phyloP scores from a whole-genome alignment of 2,113 vertebrate genomes.

The Cariama cristata region DNA sequence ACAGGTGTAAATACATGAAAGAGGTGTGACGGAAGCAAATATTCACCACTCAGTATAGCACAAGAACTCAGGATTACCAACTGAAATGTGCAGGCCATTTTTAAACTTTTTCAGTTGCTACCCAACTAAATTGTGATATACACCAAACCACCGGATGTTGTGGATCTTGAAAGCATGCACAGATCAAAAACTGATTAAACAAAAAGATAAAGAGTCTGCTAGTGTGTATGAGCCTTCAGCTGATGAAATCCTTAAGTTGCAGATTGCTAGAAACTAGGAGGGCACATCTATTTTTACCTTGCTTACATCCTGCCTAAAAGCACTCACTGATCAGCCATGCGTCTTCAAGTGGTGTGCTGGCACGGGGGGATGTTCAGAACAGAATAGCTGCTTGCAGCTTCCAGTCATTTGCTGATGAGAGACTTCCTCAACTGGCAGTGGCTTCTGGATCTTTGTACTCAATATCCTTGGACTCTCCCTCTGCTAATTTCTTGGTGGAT shows the following conservation, averaged over 20 bases:
- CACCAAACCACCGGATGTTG: neutral
- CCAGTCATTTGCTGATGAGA: neutral
- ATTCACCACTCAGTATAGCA: neutral
- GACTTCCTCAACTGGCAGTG: neutral
- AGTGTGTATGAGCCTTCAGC: neutral
- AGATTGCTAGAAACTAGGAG: neutral
- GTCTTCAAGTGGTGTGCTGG: neutral
- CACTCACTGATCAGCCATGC: neutral
- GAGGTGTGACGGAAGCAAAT: neutral
- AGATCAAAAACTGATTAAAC: neutral
- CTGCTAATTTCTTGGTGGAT: neutral
- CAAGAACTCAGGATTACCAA: neutral
- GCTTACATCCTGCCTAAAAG: slow-evolving; percentile 9
- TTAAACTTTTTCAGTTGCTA: neutral
- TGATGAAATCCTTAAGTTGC: neutral
- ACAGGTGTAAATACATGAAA: neutral
- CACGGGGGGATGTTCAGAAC: neutral
- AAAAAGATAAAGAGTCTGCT: neutral
- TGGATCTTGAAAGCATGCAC: neutral
- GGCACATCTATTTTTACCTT: slow-evolving; percentile 6
- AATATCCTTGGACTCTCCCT: neutral
- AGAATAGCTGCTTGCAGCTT: neutral
- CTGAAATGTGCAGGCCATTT: neutral
- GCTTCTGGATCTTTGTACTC: neutral
- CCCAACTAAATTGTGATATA: neutral